Evolutionary conservation across 2,113 vertebrate genomes (phyloP).

Genomic region (Scomber colias): DNA sequence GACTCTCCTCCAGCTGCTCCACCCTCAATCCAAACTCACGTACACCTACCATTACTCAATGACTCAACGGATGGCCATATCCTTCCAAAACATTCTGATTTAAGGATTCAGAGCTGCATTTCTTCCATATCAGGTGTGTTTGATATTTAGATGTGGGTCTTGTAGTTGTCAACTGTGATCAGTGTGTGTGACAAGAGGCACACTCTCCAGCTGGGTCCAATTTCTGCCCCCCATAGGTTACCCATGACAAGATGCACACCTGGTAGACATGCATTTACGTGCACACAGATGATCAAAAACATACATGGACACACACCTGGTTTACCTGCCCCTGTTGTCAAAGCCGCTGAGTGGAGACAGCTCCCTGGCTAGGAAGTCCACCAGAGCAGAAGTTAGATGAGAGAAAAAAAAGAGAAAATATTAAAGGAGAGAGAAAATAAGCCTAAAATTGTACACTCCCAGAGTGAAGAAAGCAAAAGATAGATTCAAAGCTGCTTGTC

Average conservation of each 20-base stretch:
- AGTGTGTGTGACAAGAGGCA: constrained; percentile 33
- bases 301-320: constrained; percentile 4
- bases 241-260: constrained; percentile 9
- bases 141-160: constrained; percentile 25
- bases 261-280: constrained; percentile 12
- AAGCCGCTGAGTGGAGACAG: constrained; percentile 17
- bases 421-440: constrained; percentile 23
- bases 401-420: background rate
- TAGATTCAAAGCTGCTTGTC: constrained; percentile 10
- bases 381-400: constrained; percentile 7
- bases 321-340: constrained; percentile 25
- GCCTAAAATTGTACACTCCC: background rate
- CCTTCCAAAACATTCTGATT: background rate
- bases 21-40: constrained; percentile 3
- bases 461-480: constrained; percentile 8
- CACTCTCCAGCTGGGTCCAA: constrained; percentile 21
- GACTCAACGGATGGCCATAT: background rate
- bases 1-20: constrained; percentile 11
- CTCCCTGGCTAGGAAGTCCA: background rate
- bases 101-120: background rate
- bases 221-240: background rate
- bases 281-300: background rate
- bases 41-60: background rate
- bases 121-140: constrained; percentile 43
- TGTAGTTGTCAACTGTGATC: constrained; percentile 44